phyloP scores from a whole-genome alignment of 2,888 invertebrate species.

The Callinectes sapidus region DNA sequence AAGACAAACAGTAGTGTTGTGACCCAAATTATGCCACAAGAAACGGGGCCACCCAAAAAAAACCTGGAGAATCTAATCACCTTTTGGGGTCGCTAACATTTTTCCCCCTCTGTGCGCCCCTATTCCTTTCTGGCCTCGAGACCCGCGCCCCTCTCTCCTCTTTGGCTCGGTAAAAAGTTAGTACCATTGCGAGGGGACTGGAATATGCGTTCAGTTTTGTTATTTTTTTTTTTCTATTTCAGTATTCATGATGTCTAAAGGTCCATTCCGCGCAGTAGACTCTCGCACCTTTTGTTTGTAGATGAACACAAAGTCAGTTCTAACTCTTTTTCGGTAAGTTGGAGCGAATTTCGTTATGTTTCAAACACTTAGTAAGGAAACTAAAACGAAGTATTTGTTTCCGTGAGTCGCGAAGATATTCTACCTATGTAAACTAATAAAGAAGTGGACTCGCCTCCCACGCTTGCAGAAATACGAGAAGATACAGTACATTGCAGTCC shows the following conservation, averaged over 20 bases:
- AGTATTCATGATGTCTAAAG: not conserved
- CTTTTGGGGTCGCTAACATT: not conserved
- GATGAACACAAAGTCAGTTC: not conserved
- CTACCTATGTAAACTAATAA: not conserved
- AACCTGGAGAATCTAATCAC: not conserved
- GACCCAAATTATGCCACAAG: not conserved
- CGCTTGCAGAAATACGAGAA: not conserved
- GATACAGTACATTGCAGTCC: not conserved
- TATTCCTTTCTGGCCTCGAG: not conserved
- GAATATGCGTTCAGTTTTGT: not conserved
- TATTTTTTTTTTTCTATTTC: not conserved
- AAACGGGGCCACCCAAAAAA: not conserved
- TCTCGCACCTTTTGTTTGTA: not conserved
- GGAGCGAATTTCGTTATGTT: not conserved
- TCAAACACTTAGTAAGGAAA: not conserved
- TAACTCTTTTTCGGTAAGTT: not conserved
- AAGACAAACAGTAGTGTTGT: constrained; percentile 1
- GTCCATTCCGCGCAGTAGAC: not conserved
- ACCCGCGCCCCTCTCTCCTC: not conserved
- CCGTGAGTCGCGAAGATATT: not conserved
- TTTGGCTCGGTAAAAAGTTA: not conserved
- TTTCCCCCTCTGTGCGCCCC: not conserved
- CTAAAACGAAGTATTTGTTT: not conserved
- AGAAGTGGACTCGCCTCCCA: not conserved
- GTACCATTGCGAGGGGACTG: not conserved